phyloP scores from a whole-genome alignment of 2,888 invertebrate genomes.

The Coelopa pilipes region DNA sequence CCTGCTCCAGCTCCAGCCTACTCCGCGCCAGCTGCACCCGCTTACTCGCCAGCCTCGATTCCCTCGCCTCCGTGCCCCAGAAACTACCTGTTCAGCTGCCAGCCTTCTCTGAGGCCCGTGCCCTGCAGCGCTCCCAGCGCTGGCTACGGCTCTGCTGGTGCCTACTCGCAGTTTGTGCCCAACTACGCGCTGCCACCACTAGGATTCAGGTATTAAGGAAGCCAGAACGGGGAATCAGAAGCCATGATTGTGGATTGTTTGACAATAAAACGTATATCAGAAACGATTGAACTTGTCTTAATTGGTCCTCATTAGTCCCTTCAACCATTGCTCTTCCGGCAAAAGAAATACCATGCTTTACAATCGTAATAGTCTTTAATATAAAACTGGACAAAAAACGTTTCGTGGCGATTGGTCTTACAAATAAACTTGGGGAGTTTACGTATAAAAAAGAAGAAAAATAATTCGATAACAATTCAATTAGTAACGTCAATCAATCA shows the following conservation, averaged over 20 bases:
- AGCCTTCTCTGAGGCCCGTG: conserved; percentile 52
- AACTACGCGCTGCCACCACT: conserved; percentile 50
- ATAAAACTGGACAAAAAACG: too few relatives aligned
- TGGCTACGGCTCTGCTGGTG: conserved; percentile 56
- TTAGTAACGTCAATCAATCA: too few relatives aligned
- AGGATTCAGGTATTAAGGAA: conserved; percentile 37
- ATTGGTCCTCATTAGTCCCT: too few relatives aligned
- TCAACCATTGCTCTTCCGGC: too few relatives aligned
- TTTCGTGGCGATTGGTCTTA: too few relatives aligned
- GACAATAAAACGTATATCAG: too few relatives aligned
- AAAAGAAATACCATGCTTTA: too few relatives aligned
- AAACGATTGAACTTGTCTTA: too few relatives aligned
- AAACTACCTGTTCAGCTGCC: conserved; percentile 57
- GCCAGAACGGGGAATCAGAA: background rate
- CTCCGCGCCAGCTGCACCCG: conserved; percentile 54
- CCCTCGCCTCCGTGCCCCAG: conserved; percentile 53
- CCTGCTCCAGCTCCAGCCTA: conserved; percentile 44
- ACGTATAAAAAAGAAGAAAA: too few relatives aligned
- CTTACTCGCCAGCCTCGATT: conserved; percentile 45
- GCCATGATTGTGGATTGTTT: background rate
- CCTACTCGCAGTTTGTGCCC: conserved; percentile 59
- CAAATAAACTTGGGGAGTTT: too few relatives aligned
- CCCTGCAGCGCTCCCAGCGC: conserved; percentile 50
- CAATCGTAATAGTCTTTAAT: too few relatives aligned
- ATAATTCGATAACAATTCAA: too few relatives aligned